Percentiles rank a stretch among this genome's conserved stretches.
phyloP scores from a whole-genome alignment of 2,797 vertebrate species.

The Mus caroli region DNA sequence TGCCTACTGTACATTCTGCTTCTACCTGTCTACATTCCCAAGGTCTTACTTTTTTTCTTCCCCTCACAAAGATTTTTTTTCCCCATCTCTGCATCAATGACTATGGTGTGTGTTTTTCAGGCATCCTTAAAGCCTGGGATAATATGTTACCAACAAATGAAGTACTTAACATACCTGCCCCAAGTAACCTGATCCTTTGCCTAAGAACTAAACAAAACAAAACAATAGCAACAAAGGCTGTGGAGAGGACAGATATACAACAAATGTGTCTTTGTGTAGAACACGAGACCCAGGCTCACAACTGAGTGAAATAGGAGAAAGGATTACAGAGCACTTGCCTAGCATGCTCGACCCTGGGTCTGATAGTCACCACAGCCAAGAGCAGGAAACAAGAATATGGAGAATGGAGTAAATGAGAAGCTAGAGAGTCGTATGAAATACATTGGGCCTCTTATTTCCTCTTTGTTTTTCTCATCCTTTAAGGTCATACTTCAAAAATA shows the following conservation, averaged over 20 bases:
- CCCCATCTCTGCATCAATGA: background rate
- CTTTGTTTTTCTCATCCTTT: slow-evolving; percentile 39
- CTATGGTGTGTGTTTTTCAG: slow-evolving; percentile 47
- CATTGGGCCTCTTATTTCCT: slow-evolving; percentile 42
- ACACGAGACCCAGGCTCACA: slow-evolving; percentile 21
- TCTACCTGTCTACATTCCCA: background rate
- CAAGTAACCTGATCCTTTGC: slow-evolving; percentile 44
- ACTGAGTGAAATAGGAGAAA: background rate
- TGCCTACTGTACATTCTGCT: background rate
- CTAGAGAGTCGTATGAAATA: slow-evolving; percentile 18
- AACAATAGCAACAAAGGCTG: background rate
- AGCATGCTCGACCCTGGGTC: background rate
- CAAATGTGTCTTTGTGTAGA: background rate
- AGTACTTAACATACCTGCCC: slow-evolving; percentile 45
- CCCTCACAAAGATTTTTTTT: background rate
- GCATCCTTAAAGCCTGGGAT: slow-evolving; percentile 33
- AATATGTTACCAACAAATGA: slow-evolving; percentile 1
- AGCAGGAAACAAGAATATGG: background rate
- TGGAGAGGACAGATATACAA: background rate
- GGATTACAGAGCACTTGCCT: background rate
- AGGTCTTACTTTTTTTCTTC: background rate
- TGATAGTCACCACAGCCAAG: background rate
- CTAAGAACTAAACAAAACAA: background rate
- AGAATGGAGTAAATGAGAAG: slow-evolving; percentile 50
- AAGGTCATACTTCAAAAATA: background rate